Evolutionary conservation across 2,113 vertebrate species (phyloP).

Genomic region (Sphaerodactylus townsendi): DNA sequence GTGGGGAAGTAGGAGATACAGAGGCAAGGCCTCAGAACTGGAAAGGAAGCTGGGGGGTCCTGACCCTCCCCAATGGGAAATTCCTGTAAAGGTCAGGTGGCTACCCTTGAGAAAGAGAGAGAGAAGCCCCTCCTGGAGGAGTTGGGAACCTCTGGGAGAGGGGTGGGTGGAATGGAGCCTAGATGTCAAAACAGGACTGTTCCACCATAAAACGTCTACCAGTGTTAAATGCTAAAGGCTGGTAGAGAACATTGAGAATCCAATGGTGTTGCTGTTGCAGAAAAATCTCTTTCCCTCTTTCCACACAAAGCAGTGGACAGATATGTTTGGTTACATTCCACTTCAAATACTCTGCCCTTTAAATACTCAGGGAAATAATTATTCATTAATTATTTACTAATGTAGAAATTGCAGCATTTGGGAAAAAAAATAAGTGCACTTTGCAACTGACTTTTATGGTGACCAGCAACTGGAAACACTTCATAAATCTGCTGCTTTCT

Average conservation of each 20-base stretch:
- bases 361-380: conserved; percentile 33
- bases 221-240: neutral
- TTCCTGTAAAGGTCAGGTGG: no score
- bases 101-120: no score
- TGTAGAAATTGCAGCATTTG: conserved; percentile 29
- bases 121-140: no score
- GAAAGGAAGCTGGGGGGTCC: no score
- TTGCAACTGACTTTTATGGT: conserved; percentile 18
- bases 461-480: conserved; percentile 46
- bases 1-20: no score
- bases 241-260: neutral
- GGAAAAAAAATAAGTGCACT: neutral
- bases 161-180: no score
- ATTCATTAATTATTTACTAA: conserved; percentile 14
- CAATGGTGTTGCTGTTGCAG: neutral
- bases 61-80: no score
- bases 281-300: neutral
- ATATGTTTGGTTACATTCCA: fast-evolving
- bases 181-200: no score
- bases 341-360: neutral
- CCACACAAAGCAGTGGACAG: neutral
- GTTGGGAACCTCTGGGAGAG: no score
- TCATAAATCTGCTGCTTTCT: neutral
- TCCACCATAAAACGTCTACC: neutral
- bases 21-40: no score